Conservation (phyloP, 2,113 vertebrate genomes). For the Phycodurus eques region DNA sequence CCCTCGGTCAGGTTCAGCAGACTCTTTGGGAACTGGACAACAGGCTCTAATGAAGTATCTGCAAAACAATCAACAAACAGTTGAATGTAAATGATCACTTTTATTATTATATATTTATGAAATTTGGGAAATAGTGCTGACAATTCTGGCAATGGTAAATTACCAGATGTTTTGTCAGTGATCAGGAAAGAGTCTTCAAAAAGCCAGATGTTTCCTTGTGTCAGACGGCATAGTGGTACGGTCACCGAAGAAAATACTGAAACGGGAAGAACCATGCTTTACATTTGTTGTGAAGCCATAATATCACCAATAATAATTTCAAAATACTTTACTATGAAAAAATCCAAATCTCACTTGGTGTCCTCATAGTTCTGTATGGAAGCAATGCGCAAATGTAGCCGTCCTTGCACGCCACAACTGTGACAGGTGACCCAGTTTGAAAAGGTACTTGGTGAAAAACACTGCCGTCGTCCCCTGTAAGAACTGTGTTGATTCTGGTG, state of each 20-base stretch:
- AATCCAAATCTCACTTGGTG: constrained; percentile 76
- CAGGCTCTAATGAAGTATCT: constrained; percentile 78
- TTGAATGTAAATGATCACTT: neutral
- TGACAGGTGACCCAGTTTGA: constrained; percentile 72
- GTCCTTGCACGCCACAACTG: constrained; percentile 76
- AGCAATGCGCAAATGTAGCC: constrained; percentile 78
- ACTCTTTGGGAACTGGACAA: constrained; percentile 82
- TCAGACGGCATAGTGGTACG: constrained; percentile 79
- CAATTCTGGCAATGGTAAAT: neutral
- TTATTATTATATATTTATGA: neutral
- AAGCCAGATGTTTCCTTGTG: constrained; percentile 87
- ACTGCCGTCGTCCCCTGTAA: constrained; percentile 75
- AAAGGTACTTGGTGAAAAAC: constrained; percentile 78
- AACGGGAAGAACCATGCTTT: neutral
- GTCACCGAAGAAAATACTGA: constrained; percentile 88
- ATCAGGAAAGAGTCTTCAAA: constrained; percentile 87
- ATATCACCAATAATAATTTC: neutral
- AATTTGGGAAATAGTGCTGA: neutral
- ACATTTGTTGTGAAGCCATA: neutral
- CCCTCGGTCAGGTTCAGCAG: constrained; percentile 76
- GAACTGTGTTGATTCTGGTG: constrained; percentile 69
- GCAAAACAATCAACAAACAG: constrained; percentile 21
- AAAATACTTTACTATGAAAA: neutral
- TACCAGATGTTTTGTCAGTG: constrained; percentile 83
- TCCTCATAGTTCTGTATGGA: constrained; percentile 77